Evolutionary conservation across 2,888 invertebrate genomes (phyloP), one percentile per base, ranked within the genome.

Genomic region (Troides oblongomaculatus): DNA sequence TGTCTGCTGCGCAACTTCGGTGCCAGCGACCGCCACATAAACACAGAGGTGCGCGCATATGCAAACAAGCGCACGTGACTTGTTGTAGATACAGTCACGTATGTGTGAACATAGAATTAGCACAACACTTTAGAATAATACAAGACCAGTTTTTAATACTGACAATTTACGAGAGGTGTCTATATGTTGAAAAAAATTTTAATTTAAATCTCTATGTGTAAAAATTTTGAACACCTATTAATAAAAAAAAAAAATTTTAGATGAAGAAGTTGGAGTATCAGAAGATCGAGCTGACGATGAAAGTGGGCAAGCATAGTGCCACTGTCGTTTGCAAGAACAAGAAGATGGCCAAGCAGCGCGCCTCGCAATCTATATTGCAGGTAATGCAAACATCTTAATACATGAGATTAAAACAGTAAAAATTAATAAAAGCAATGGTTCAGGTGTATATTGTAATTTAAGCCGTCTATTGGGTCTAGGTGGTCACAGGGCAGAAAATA

Each of bases 291-390:
- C 97, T 98, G 82, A 97, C 96, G 50, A 98, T 99, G 97, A 96
- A 95, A 17, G 98, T 99, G 58, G 99, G 98, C 64, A 97, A 97
- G 84, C 97, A 99, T 84, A 94, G 95, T 17, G 98, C 97, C 1
- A 96, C 96, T 30, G 98, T 99, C 30, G 93, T 96, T n/a, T 98
- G 99, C 86, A 97, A 97, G 85, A 99, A 99, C 90, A 99, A 99
- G 88, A 95, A 97, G 79, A 98, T 98, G 74, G 99, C 99, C 8
- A 99, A 99, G 85, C 99, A 99, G 84, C 93, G 97, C 76, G 99
- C 99, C 23, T 97, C 99, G 6, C 99, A 99, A 88, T 95, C 97
- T 12, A 98, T 99, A 76, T 90, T 99, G 62, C 97, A 97, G 94
- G 96, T 96, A 78, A 56, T 14, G 14, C 46, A 14, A 14, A 46